Evolutionary conservation across 2,888 invertebrate species (phyloP).

Genomic region (Euplagia quadripunctaria): DNA sequence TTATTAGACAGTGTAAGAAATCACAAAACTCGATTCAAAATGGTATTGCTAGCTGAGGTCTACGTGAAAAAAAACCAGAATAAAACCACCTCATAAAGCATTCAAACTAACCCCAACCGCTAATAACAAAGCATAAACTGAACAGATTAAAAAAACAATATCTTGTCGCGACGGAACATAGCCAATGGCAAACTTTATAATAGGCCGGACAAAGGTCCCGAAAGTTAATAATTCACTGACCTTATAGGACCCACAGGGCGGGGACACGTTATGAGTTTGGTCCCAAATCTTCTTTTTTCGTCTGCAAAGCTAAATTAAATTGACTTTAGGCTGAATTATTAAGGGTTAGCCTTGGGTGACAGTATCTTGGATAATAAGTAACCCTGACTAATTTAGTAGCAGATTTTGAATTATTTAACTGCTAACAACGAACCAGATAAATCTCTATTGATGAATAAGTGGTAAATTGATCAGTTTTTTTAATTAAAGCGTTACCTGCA

Average conservation of each 20-base stretch:
- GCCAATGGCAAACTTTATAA: slow-evolving; percentile 70
- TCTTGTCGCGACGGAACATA: slow-evolving; percentile 55
- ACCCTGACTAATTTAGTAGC: background rate
- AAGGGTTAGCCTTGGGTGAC: slow-evolving; percentile 60
- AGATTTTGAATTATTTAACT: background rate
- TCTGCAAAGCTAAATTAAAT: slow-evolving; percentile 81
- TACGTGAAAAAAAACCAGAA: slow-evolving; percentile 6
- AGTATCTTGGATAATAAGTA: slow-evolving; percentile 29
- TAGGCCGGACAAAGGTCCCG: slow-evolving; percentile 55
- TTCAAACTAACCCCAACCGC: slow-evolving; percentile 12
- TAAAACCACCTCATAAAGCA: slow-evolving; percentile 14
- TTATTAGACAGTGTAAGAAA: background rate
- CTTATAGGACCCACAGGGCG: slow-evolving; percentile 71
- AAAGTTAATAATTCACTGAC: slow-evolving; percentile 75
- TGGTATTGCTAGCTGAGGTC: background rate
- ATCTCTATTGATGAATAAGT: background rate
- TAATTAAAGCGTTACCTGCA: background rate
- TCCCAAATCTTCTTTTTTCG: slow-evolving; percentile 69
- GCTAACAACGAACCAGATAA: background rate
- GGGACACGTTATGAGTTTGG: slow-evolving; percentile 76
- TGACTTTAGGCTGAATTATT: slow-evolving; percentile 66
- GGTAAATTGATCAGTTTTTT: background rate
- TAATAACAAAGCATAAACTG: slow-evolving; percentile 37
- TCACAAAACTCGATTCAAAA: background rate
- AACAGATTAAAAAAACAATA: slow-evolving; percentile 35